Base-by-base conservation (phyloP, 2,113 vertebrate species). In the Pedetes capensis region DNA sequence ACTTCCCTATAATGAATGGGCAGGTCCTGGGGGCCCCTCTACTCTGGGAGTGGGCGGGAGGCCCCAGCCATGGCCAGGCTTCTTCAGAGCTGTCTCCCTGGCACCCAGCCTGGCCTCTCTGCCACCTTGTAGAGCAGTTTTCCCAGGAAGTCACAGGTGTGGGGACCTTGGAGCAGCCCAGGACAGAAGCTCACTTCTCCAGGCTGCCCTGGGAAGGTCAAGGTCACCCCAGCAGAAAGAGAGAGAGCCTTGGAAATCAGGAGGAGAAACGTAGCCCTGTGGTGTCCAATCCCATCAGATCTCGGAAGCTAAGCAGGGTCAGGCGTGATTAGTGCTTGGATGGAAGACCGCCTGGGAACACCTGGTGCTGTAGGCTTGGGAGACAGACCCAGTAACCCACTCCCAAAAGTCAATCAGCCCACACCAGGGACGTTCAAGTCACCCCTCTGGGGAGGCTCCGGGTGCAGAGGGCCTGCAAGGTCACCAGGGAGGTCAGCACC, bases 71-170 rank as follows among this genome's bases (percentile, higher is more conserved):
- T n/a, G n/a, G n/a, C n/a, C n/a, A n/a, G n/a, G n/a, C 57, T 74
- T 13, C 53, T 53, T 32, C 20, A 76, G 47, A 61, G 57, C 49
- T 8, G 20, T n/a, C n/a, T n/a, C n/a, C n/a, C n/a, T n/a, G n/a
- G n/a, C n/a, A n/a, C n/a, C n/a, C 11, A 23, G 66, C 12, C 12
- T 32, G 20, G 20, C 1, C 0, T 10, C 20, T 29, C 4, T 2
- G n/a, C 23, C 23, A 34, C 29, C 20, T 23, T 34, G 18, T 23
- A 39, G 61, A 64, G 44, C 6, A 3, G 1, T 61, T 69, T 86
- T 29, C 23, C 51, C 37, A 57, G 47, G 10, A 1, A 22, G 49
- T 34, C 76, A 66, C 59, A 66, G n/a, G 22, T 2, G 5, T 71
- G 53, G 1, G 37, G 29, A 2, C 12, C 17, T 72, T n/a, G 16